Evolutionary conservation across 1,140 invertebrate species (phyloP), one percentile per base, ranked within the genome.

Genomic region (Drosophila ficusphila): DNA sequence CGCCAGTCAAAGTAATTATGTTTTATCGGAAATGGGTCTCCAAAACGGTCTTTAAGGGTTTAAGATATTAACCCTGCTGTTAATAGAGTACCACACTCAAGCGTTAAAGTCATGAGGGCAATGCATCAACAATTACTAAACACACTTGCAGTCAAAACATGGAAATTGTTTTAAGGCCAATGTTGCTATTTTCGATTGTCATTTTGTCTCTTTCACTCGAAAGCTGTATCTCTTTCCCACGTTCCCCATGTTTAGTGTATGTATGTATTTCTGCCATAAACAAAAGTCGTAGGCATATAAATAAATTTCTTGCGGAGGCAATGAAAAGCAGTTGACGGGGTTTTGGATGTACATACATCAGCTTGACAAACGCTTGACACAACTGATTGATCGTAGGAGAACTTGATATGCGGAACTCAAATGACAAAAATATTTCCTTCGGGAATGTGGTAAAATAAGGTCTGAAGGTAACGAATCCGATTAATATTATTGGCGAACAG

Each of bases 1-100:
- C 33, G 18, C 23, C 19, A 51, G 39, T 46, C 68, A 16, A 58
- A 51, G 71, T 75, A 79, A 75, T 79, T 79, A 69, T 44, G 49
- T 57, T 75, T 53, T 25, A 68, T 52, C 61, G 36, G 60, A 68
- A 68, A 68, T 67, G 29, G 61, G 47, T 68, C 36, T 23, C n/a
- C 25, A 12, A 27, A 38, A 48, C 9, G 27, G 16, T 19, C 21
- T 29, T 64, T n/a, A 46, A 38, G 56, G n/a, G 27, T 44, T 38
- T 38, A 29, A 36, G 39, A 60, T 64, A 64, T 38, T 61, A 61
- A 36, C 23, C 23, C 12, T 16, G 27, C 4, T 47, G 12, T 58
- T 64, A 61, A 47, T 46, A 46, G 16, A 33, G 19, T 8, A 16
- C 2, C 16, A 11, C 9, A 56, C 36, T 1, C 16, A 11, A 6